Evolutionary conservation across 2,888 invertebrate species (phyloP), one percentile per base, ranked within the genome.

Genomic region (Tenthredo mesomela): DNA sequence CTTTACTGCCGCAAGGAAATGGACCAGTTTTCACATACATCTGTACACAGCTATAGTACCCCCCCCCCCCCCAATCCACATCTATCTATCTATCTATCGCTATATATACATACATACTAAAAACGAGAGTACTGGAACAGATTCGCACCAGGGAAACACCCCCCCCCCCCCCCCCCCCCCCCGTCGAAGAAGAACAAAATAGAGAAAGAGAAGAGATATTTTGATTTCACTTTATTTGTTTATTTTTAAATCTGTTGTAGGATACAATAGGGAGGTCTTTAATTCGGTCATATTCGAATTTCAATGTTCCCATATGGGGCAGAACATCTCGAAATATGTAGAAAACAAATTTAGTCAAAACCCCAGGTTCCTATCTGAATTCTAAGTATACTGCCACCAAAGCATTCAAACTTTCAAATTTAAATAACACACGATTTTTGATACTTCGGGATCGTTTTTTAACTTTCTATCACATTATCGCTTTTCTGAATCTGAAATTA

Each of bases 1-100:
- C 70, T 86, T 84, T 84, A 85, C 86, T 85, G 83, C 37, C 40
- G 73, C 67, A 58, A 67, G 75, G 50, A 89, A 88, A 77, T 77
- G 77, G 77, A 77, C 77, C 50, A 50, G 77, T 77, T 77, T 77
- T 50, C 50, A 50, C 50, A 10, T 77, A 40, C 47, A 73, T 73
- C 25, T 43, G 21, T 70, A 70, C 37, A 70, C 25, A n/a, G 37
- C 7, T 70, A 70, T 43, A 70, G 18, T 18, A 29, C 18, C 12
- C n/a, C 4, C 33, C 15, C 33, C n/a, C 29, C 40, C 50, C 29
- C 29, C 29, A 29, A 29, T 15, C 33, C 37, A 4, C 47, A 15
- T 47, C 54, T 54, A 70, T n/a, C 18, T 70, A n/a, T 33, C n/a
- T n/a, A 37, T 70, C 1, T 5, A 25, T 40, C 9, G 9, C 4